These are phyloP conservation scores for Epicampocera succincta DNA, from an alignment of 2,888 invertebrate genomes.

Conservation along the genomic window DNA sequence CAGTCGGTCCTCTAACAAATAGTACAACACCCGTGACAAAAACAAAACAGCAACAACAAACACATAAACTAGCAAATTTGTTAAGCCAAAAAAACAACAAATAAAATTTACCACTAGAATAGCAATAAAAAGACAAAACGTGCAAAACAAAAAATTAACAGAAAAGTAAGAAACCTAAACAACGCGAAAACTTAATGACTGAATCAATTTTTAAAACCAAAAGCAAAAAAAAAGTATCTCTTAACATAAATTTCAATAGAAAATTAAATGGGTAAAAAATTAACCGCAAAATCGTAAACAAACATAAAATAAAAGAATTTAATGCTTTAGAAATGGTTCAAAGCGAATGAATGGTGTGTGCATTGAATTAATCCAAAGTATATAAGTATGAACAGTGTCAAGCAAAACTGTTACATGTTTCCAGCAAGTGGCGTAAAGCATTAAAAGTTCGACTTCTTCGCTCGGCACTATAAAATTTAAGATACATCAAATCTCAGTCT, in stretches of 20 bases:
- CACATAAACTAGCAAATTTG: neutral
- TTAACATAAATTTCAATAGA: conserved; percentile 2
- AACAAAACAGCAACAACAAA: neutral
- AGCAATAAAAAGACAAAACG: conserved; percentile 12
- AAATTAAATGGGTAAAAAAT: conserved; percentile 4
- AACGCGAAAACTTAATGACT: conserved; percentile 37
- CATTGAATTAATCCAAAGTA: conserved; percentile 27
- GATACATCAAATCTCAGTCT: too few relatives aligned
- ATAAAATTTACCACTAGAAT: conserved; percentile 37
- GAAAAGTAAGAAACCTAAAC: conserved; percentile 33
- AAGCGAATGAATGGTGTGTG: conserved; percentile 19
- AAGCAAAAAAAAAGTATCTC: conserved; percentile 15
- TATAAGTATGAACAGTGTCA: neutral
- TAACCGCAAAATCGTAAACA: conserved; percentile 37
- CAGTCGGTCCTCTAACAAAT: conserved; percentile 59
- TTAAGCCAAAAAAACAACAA: conserved; percentile 9
- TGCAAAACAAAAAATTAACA: conserved; percentile 1
- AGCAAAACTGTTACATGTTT: too few relatives aligned
- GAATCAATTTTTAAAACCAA: conserved; percentile 19
- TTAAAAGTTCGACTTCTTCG: too few relatives aligned
- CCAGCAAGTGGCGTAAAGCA: too few relatives aligned
- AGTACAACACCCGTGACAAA: conserved; percentile 29
- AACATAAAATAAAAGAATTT: neutral
- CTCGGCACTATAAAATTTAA: too few relatives aligned
- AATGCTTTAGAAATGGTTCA: neutral